Evolutionary conservation across 2,888 invertebrate species (phyloP), one percentile per base, ranked within the genome.

Genomic region (Clivina fossor): DNA sequence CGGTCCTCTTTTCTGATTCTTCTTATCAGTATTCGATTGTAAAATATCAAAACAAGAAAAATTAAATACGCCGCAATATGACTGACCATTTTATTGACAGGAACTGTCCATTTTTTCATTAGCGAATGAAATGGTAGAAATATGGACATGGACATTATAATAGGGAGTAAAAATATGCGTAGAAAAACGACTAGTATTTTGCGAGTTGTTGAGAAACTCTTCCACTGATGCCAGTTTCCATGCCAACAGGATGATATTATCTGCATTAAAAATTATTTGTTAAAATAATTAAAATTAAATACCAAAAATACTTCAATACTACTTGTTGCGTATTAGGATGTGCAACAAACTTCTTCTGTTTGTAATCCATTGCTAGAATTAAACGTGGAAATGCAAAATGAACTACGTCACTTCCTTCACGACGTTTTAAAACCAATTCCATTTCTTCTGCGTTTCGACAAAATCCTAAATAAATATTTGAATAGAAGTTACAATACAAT

Each of bases 301-400:
- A 40, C n/a, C n/a, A n/a, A n/a, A n/a, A n/a, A n/a, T n/a, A n/a
- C n/a, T n/a, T 5, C 15, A 9, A 58, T 62, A 7, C 15, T 53
- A 53, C 53, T 73, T 85, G 84, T 67, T 89, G 88, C 13, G 85
- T 83, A 68, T 87, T 84, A 1, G 86, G 83, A 71, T 88, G 87
- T 3, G 87, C 86, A 0, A 88, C 84, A 66, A 89, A 88, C 66
- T 81, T 81, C 66, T 85, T 87, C 65, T 88, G 86, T 60, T 81
- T 80, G 64, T 78, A 82, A 65, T 85, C 81, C 64, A 88, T 78
- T 1, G 88, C 88, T 69, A 85, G 74, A 20, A 85, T 76, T 5
- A 88, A 73, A 48, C 87, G 76, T 0, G 88, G 88, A 62, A 83
- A 79, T 0, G 77, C 71, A 57, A 83, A 82, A 48, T 78, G 73